Evolutionary conservation across 2,797 vertebrate genomes (phyloP).

Genomic region (Schizopygopsis malacanthus): DNA sequence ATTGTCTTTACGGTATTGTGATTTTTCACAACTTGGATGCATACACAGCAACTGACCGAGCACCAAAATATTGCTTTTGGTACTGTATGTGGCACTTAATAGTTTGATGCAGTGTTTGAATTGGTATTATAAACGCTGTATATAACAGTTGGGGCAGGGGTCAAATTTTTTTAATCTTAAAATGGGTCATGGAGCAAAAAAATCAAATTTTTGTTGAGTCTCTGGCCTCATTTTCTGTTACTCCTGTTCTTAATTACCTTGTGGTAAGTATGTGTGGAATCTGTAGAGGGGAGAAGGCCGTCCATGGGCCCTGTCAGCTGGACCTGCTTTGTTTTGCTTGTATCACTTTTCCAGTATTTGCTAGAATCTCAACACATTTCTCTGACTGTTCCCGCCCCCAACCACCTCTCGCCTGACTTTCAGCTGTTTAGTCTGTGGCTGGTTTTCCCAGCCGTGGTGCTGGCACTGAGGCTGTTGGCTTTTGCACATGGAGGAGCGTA

Average conservation of each 20-base stretch:
- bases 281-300: constrained; percentile 54
- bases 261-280: constrained; percentile 72
- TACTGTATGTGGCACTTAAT: background rate
- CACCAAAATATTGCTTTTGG: background rate
- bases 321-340: constrained; percentile 77
- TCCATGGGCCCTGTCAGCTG: constrained; percentile 67
- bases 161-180: background rate
- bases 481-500: constrained; percentile 63
- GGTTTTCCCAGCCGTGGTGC: constrained; percentile 75
- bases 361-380: constrained; percentile 75
- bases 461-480: too few species aligned
- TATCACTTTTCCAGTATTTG: constrained; percentile 74
- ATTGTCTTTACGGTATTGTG: background rate
- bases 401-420: constrained; percentile 65
- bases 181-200: background rate
- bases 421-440: constrained; percentile 81
- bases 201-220: background rate
- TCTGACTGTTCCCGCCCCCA: constrained; percentile 34
- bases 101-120: background rate
- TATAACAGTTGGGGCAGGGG: background rate
- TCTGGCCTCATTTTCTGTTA: constrained; percentile 12
- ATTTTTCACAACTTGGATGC: background rate
- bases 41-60: background rate
- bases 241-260: constrained; percentile 72
- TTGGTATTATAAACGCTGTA: background rate